Base-by-base conservation (phyloP, 2,797 vertebrate species). In the Danionella dracula region DNA sequence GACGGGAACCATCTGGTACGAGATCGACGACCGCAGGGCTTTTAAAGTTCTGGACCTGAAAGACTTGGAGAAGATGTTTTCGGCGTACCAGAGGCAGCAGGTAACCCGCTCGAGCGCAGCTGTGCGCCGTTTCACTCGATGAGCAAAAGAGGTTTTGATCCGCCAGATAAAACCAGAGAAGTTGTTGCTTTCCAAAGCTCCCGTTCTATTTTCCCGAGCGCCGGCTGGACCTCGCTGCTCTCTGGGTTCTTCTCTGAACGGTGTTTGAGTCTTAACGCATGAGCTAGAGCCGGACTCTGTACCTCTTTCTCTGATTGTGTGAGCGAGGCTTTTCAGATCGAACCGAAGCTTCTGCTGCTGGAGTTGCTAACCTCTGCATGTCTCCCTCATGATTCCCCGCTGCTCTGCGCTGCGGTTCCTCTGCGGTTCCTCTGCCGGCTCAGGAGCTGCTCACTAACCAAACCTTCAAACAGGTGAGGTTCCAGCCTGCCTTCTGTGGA, bases 1-100 rank as follows among this genome's bases (percentile, higher is more conserved):
- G 80, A 90, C 89, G 27, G 93, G 92, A 61, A 97, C 96, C 16
- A 91, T 99, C 71, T 99, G 96, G 96, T 92, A 90, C 62, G 94
- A 96, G 66, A 94, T 99, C 2, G 96, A 99, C 68, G 96, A 99
- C 82, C 86, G 92, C 74, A 88, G 84, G 77, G 92, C 94, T 9
- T 98, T 96, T 85, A 92, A 92, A 80, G 87, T 93, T 32, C 82
- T 99, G 21, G 96, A 99, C 79, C 89, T 99, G 65, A 92, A 96
- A 74, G 96, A 99, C 78, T 97, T 99, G 70, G 96, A 99, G 83
- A 97, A 95, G 86, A 98, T 97, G 93, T 99, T 99, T 79, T 99
- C 96, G 0, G 96, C 96, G 0, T 99, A 99, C 85, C 96, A 99
- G 82, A 92, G 94, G 84, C 96, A 99, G 69, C 96, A 99, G 92